Conservation (phyloP, 2,888 invertebrate genomes). For the Rotaria macrura region DNA sequence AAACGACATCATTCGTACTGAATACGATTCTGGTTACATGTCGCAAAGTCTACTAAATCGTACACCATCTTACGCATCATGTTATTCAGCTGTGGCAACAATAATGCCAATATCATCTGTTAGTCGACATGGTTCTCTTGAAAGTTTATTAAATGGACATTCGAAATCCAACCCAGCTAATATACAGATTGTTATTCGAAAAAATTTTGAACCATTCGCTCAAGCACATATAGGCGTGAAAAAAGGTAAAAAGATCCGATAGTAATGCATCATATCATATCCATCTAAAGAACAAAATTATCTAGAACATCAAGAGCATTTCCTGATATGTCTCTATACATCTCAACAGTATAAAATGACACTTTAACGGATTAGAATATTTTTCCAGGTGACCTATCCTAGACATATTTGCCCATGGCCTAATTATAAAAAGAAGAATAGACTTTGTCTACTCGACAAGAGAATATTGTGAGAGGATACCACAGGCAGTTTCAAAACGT, state of each 20-base stretch:
- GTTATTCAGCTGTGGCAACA: background rate
- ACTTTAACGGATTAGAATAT: background rate
- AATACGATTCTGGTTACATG: conserved; percentile 1
- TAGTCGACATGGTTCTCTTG: background rate
- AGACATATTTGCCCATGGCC: background rate
- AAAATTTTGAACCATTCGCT: conserved; percentile 15
- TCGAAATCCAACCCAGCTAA: conserved; percentile 6
- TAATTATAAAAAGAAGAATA: background rate
- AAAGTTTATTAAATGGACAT: conserved; percentile 12
- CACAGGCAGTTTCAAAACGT: background rate
- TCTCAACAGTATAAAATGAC: background rate
- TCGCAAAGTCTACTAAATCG: background rate
- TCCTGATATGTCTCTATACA: background rate
- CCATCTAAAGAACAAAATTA: too few species aligned
- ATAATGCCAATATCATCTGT: background rate
- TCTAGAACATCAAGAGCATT: too few species aligned
- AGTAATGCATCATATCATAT: too few species aligned
- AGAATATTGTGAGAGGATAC: background rate
- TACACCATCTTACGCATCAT: conserved; percentile 4
- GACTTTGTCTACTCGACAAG: too few species aligned
- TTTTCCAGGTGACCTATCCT: background rate
- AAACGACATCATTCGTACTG: background rate
- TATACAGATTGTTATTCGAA: background rate
- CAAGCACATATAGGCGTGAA: background rate
- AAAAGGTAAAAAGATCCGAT: conserved; percentile 19